These are phyloP conservation scores for Hafferia zeledoni DNA, from an alignment of 2,797 vertebrate genomes.

Conservation along the genomic window DNA sequence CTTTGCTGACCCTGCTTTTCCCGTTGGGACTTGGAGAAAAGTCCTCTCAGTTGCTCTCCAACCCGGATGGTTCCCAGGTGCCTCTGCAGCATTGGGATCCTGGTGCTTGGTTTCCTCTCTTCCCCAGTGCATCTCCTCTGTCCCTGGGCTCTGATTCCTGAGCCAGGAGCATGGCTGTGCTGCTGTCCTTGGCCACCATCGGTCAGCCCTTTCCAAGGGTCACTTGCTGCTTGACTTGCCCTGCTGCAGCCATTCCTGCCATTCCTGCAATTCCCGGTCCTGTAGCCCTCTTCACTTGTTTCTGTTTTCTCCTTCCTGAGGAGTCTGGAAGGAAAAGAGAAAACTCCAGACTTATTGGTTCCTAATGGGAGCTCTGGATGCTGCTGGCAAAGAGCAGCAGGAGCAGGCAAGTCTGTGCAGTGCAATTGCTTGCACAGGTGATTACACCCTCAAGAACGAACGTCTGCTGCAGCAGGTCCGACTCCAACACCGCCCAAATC, in stretches of 20 bases:
- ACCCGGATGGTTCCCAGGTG: not conserved
- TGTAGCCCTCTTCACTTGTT: not conserved
- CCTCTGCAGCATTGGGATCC: not conserved
- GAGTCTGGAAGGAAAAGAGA: constrained; percentile 13
- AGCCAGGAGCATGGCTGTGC: not conserved
- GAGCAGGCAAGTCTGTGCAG: not conserved
- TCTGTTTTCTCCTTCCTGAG: not conserved
- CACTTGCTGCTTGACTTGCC: not conserved
- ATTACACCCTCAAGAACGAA: not conserved
- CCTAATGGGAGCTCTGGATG: not conserved
- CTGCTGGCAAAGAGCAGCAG: not conserved
- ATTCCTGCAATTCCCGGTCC: not conserved
- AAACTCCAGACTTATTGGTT: constrained; percentile 17
- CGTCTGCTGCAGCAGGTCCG: accelerated
- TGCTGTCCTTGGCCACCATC: not conserved
- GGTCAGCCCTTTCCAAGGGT: not conserved
- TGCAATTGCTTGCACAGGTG: not conserved
- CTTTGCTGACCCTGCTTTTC: not conserved
- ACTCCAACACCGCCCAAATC: not conserved
- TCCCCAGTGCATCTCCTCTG: not conserved
- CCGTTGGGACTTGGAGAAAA: not conserved
- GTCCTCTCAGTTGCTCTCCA: not conserved
- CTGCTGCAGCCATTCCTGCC: too few species aligned
- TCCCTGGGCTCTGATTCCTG: not conserved
- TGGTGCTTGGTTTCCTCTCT: not conserved